Conservation (phyloP, 92 coral and sea anemone genomes). For the Blastomussa wellsi region DNA sequence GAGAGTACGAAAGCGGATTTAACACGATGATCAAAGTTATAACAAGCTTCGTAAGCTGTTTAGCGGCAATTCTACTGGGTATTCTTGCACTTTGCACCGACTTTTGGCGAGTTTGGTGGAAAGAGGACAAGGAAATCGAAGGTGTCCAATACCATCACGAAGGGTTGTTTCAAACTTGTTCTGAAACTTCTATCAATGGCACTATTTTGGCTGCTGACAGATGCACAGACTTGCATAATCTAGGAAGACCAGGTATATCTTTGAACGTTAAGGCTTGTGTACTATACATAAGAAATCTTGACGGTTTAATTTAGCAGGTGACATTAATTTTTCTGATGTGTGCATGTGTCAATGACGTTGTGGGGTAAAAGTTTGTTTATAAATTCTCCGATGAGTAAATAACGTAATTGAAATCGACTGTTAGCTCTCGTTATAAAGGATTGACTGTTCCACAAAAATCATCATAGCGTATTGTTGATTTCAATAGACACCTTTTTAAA, state of each 20-base stretch:
- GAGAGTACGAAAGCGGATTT: not conserved
- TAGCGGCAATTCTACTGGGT: slow-evolving; percentile 81
- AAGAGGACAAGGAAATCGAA: slow-evolving; percentile 55
- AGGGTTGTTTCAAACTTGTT: slow-evolving; percentile 84
- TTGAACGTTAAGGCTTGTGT: not conserved
- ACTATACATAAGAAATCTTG: not conserved
- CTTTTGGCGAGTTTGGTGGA: slow-evolving; percentile 86
- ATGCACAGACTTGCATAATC: slow-evolving; percentile 45
- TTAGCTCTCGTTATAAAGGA: not conserved
- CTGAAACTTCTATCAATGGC: slow-evolving; percentile 46
- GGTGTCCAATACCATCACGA: slow-evolving; percentile 66
- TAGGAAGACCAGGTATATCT: slow-evolving; percentile 44
- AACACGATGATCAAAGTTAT: slow-evolving; percentile 81
- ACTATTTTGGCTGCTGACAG: slow-evolving; percentile 57
- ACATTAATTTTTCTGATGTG: not conserved
- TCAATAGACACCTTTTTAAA: not conserved
- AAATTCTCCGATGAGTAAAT: not conserved
- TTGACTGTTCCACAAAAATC: not conserved
- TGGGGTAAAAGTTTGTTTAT: slow-evolving; percentile 4
- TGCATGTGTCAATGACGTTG: not conserved
- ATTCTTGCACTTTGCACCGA: slow-evolving; percentile 87
- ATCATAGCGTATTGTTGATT: not conserved
- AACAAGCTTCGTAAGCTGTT: slow-evolving; percentile 74
- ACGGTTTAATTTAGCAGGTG: not conserved
- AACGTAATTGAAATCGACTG: not conserved